Conservation (phyloP, 2,113 vertebrate genomes). For the Macrotis lagotis region DNA sequence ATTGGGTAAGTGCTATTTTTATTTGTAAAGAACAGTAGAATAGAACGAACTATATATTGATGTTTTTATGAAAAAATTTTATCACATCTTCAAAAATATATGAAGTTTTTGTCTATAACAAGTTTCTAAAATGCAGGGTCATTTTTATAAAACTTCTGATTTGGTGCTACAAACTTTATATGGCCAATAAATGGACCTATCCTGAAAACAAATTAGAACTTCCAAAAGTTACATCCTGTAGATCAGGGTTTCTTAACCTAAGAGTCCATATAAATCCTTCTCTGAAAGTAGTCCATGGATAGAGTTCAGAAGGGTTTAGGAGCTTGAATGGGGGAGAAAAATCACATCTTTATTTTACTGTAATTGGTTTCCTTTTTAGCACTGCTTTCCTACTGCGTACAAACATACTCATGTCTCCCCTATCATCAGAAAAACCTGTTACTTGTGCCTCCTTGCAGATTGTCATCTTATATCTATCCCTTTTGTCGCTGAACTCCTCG, state of each 20-base stretch:
- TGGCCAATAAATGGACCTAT: background rate
- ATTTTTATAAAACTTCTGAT: background rate
- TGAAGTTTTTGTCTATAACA: conserved; percentile 20
- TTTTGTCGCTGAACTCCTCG: background rate
- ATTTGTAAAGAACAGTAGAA: background rate
- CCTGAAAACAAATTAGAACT: background rate
- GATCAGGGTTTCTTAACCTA: background rate
- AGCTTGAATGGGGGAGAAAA: background rate
- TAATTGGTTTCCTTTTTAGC: background rate
- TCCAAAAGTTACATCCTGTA: background rate
- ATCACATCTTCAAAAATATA: background rate
- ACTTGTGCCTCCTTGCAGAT: background rate
- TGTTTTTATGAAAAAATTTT: conserved; percentile 12
- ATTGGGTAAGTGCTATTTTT: conserved; percentile 85
- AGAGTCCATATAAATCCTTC: background rate
- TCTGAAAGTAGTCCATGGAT: background rate
- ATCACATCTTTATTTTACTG: background rate
- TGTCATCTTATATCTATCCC: background rate
- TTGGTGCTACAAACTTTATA: background rate
- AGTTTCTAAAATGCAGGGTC: conserved; percentile 43
- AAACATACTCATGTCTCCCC: background rate
- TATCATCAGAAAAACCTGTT: background rate
- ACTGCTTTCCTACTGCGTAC: background rate
- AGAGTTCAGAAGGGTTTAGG: background rate
- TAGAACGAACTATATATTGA: background rate